Base-by-base conservation (phyloP, 2,888 invertebrate species). In the Melieria crassipennis region DNA sequence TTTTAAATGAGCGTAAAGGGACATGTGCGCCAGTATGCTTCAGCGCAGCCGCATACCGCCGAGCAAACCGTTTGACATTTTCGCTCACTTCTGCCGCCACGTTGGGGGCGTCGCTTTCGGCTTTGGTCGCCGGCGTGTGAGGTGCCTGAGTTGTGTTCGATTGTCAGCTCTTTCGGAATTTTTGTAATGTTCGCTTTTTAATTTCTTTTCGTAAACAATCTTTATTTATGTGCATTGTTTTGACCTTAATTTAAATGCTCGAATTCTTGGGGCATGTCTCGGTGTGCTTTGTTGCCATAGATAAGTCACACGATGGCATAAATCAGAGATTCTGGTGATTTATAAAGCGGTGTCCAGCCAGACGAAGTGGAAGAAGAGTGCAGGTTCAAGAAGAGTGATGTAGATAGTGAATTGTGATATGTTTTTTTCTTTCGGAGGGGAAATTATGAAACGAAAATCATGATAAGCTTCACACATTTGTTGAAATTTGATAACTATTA, bases 1-100 rank as follows among this genome's bases (percentile, higher is more conserved):
- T 82, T 83, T 84, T 80, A 79, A 84, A 83, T 82, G 83, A 84
- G 84, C 84, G 79, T 80, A 80, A 82, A 83, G 83, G 79, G 78
- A 78, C 64, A 64, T 13, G 52, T 11, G 30, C 46, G 11, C 48
- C 66, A 73, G 52, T 9, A 63, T 48, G 30, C 42, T 5, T 48
- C 4, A 5, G 10, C 7, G 65, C 45, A 13, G 45, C 9, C 47
- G 65, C 46, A 46, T 47, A 7, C 11, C 57, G 16, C 57, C 57
- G 46, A 42, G 55, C 57, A 65, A 65, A 55, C 57, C 65, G 56
- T 16, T 65, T 65, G 65, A 57, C 65, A 65, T 65, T 55, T 65
- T 46, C 46, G 30, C 30, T 30, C 30, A 30, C 30, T 30, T 30
- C 30, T 30, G 30, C 30, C 30, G 30, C 30, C 30, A 30, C 30